Base-by-base conservation (phyloP, 2,113 vertebrate genomes). In the Mormyrus lacerda region DNA sequence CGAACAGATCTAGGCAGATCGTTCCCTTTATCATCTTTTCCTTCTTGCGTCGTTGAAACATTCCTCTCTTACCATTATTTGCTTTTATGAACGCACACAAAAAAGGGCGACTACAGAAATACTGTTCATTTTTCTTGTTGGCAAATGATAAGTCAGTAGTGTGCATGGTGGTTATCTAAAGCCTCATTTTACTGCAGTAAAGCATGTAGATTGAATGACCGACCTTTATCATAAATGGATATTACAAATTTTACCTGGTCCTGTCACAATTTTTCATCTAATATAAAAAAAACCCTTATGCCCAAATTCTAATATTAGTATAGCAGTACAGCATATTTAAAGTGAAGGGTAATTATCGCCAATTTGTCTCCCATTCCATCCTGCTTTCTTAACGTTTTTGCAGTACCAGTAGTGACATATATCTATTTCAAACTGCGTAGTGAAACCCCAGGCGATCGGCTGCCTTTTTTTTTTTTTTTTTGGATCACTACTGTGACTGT, bases 1-100 rank as follows among this genome's bases (percentile, higher is more conserved):
- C 27, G 65, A 35, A 8, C 65, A 73, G n/a, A 73, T 73, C 1
- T 35, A 17, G 39, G 4, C 3, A 15, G 11, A 39, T 39, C 9
- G 2, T 13, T 31, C 10, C 24, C n/a, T 31, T 39, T 39, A 11
- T 76, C 31, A 76, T 44, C 24, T 48, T 85, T 21, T 48, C 42
- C 7, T 45, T 85, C 83, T 85, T 48, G 39, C 4, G 3, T 85
- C 88, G 92, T 93, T 93, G 94, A 93, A 91, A 91, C 94, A 89
- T 90, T 90, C 88, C 90, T 88, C 91, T 88, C 91, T 91, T 89
- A 90, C 90, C 93, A 89, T 44, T 90, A 93, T 94, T 95, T 94
- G 93, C 94, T 94, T 94, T 94, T 93, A 94, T 94, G 93, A 94
- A 93, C 87, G 93, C 89, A 91, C 69, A 31, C 31, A 88, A 85